These are phyloP conservation scores for Netelia inedita DNA, from an alignment of 2,888 invertebrate genomes.

Conservation along the genomic window DNA sequence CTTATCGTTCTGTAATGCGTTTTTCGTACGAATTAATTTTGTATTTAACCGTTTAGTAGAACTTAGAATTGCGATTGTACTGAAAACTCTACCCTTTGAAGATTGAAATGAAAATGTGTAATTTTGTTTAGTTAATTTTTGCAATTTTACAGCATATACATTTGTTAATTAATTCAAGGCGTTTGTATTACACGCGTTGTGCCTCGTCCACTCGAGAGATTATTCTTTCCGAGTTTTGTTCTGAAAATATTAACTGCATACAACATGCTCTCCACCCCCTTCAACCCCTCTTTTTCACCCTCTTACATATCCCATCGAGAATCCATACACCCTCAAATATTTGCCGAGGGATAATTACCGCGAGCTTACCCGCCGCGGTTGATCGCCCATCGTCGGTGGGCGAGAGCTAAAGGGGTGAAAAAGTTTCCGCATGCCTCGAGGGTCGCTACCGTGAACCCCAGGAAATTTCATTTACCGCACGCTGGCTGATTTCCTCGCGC, in stretches of 20 bases:
- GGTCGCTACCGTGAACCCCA: conserved; percentile 1
- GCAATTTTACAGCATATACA: no score
- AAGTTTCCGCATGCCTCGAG: conserved; percentile 53
- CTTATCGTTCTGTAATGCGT: no score
- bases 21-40: no score
- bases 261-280: not conserved
- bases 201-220: not conserved
- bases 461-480: conserved; percentile 63
- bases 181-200: not conserved
- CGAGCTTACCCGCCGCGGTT: conserved; percentile 58
- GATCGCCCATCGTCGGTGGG: conserved; percentile 53
- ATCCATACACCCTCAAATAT: conserved; percentile 72
- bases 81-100: no score
- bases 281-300: conserved; percentile 32
- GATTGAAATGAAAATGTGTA: not conserved
- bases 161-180: not conserved
- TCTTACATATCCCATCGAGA: conserved; percentile 62
- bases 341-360: conserved; percentile 73
- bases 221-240: conserved; percentile 1
- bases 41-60: no score
- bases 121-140: not conserved
- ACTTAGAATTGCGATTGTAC: no score
- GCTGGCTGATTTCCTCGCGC: conserved; percentile 41
- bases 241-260: conserved; percentile 30
- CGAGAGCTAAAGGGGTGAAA: conserved; percentile 50